phyloP scores from a whole-genome alignment of 2,888 invertebrate genomes.

The Cosmia pyralina region DNA sequence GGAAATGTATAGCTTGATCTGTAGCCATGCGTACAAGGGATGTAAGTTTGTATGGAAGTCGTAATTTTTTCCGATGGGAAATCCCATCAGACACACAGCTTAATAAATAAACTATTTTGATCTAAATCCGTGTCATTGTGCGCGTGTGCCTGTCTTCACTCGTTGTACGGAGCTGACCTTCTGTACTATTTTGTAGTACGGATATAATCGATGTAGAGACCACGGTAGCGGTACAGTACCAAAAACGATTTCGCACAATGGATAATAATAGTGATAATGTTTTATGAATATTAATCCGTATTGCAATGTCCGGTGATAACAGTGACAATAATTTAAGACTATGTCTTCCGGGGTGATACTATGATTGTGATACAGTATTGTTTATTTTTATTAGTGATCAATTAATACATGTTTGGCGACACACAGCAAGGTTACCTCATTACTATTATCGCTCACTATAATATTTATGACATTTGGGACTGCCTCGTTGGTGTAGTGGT shows the following conservation, averaged over 20 bases:
- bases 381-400: slow-evolving; percentile 7
- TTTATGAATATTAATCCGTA: slow-evolving; percentile 47
- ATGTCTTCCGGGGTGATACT: slow-evolving; percentile 52
- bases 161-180: not conserved
- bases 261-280: slow-evolving; percentile 45
- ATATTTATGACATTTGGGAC: no score
- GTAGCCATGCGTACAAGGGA: not conserved
- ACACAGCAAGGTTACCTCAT: not conserved
- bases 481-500: no score
- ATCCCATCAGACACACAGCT: not conserved
- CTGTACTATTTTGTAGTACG: slow-evolving; percentile 19
- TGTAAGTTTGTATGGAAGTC: not conserved
- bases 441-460: not conserved
- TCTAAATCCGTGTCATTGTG: no score
- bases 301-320: slow-evolving; percentile 23
- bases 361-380: slow-evolving; percentile 20
- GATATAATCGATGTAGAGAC: slow-evolving; percentile 41
- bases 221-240: slow-evolving; percentile 35
- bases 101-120: no score
- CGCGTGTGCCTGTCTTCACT: no score
- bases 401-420: slow-evolving; percentile 14
- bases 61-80: not conserved
- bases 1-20: no score
- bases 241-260: slow-evolving; percentile 57
- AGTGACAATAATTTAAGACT: slow-evolving; percentile 22